Evolutionary conservation across 2,797 vertebrate species (phyloP).

Genomic region (Sebastes paucispinis): DNA sequence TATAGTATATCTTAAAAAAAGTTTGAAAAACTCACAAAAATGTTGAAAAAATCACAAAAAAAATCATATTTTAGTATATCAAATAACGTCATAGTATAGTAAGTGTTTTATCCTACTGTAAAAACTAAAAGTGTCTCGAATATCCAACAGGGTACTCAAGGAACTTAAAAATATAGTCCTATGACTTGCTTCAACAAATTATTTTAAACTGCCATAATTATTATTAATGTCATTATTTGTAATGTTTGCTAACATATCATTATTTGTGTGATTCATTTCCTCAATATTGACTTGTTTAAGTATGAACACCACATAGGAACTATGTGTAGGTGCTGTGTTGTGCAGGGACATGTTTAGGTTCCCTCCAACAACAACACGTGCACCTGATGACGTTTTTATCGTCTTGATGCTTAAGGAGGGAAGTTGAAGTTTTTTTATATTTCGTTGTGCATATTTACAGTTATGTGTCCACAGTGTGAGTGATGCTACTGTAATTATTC

Average conservation of each 20-base stretch:
- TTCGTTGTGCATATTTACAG: neutral
- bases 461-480: neutral
- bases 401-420: no score
- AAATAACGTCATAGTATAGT: no score
- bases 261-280: neutral
- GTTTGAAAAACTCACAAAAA: no score
- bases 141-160: neutral
- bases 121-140: neutral
- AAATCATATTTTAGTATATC: no score
- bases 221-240: neutral
- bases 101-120: neutral
- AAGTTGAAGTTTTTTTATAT: neutral
- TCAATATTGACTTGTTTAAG: neutral
- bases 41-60: rapidly evolving
- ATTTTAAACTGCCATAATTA: neutral
- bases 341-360: neutral
- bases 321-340: neutral
- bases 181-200: no score
- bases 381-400: no score
- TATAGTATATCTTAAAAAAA: no score
- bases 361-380: no score
- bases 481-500: neutral
- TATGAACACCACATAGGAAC: neutral
- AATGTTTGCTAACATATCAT: neutral
- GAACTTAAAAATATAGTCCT: neutral